Conservation (phyloP, 2,888 invertebrate species). For the Lepetodrilus schrolli region DNA sequence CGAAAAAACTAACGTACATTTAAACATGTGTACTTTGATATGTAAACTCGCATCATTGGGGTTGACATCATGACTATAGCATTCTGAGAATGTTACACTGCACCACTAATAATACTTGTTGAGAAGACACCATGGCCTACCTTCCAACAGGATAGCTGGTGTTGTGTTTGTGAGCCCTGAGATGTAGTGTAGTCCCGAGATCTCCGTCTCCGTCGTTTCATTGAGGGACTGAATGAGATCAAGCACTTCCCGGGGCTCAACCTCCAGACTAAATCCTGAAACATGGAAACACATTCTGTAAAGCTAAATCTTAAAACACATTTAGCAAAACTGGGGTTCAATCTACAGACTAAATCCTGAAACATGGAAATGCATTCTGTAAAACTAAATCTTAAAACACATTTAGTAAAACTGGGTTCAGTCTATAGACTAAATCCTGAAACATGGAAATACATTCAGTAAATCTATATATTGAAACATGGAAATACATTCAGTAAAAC, state of each 20-base stretch:
- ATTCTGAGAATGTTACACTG: no score
- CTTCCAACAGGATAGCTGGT: constrained; percentile 54
- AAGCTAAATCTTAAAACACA: no score
- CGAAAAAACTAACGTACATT: no score
- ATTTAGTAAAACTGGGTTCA: no score
- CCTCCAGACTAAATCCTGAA: constrained; percentile 49
- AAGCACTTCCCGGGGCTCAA: constrained; percentile 48
- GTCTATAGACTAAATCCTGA: constrained; percentile 48
- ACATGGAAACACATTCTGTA: no score
- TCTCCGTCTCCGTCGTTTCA: constrained; percentile 33
- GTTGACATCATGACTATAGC: no score
- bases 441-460: constrained; percentile 37
- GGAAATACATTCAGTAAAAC: no score
- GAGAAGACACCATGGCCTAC: constrained; percentile 36
- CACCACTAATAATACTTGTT: background rate
- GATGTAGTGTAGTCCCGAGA: constrained; percentile 45
- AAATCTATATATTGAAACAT: no score
- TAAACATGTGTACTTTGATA: no score
- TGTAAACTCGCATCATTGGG: no score
- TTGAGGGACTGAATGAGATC: constrained; percentile 53
- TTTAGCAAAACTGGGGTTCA: constrained; percentile 43
- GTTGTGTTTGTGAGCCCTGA: constrained; percentile 48
- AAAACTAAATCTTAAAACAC: no score
- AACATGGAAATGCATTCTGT: constrained; percentile 37
- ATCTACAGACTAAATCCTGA: constrained; percentile 48